Evolutionary conservation across 2,113 vertebrate species (phyloP).

Genomic region (Hippolais icterina): DNA sequence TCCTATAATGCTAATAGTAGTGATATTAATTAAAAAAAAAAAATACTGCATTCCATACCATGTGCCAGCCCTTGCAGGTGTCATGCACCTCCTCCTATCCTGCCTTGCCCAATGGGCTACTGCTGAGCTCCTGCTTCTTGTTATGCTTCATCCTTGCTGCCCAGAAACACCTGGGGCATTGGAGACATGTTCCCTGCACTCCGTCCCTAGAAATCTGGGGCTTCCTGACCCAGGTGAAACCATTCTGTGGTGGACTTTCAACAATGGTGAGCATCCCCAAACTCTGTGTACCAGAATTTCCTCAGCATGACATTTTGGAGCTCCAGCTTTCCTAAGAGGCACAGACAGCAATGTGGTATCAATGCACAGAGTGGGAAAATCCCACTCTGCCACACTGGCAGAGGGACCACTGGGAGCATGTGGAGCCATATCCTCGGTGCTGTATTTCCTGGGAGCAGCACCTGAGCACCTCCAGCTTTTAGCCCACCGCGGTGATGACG

Average conservation of each 20-base stretch:
- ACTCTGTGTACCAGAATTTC: not conserved
- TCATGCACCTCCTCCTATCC: not conserved
- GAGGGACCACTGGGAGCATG: not conserved
- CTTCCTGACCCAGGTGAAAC: not conserved
- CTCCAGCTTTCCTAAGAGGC: not conserved
- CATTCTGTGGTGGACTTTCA: not conserved
- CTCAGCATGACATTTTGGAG: not conserved
- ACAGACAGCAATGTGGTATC: rapidly evolving
- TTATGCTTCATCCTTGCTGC: not conserved
- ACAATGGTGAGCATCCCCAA: not conserved
- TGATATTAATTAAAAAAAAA: not conserved
- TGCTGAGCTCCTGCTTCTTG: not conserved
- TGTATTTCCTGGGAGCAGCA: not conserved
- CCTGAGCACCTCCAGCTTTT: not conserved
- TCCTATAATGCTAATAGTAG: not conserved
- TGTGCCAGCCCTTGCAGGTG: rapidly evolving
- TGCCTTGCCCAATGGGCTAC: not conserved
- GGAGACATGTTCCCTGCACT: not conserved
- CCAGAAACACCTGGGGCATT: not conserved
- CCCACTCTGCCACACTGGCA: not conserved
- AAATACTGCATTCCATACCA: not conserved
- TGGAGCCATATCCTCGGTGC: rapidly evolving
- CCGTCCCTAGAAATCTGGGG: not conserved
- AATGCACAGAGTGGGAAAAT: not conserved
- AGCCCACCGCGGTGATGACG: rapidly evolving